These are phyloP conservation scores for Actenoides lindsayi DNA, from an alignment of 2,113 vertebrate species.

Conservation along the genomic window DNA sequence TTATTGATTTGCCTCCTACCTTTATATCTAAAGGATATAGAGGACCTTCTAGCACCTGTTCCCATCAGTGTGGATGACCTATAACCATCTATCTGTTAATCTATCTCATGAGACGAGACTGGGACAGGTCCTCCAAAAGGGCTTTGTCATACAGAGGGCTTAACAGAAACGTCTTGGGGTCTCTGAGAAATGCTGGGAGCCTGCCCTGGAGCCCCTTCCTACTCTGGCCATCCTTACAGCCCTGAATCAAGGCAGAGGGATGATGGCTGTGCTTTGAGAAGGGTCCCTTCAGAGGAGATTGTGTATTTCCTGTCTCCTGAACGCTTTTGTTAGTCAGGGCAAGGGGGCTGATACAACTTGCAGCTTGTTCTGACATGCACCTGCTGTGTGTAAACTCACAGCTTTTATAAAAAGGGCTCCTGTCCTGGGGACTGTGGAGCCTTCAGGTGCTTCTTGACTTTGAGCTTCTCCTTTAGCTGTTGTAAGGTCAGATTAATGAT, in stretches of 20 bases:
- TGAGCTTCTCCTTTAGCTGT: conserved; percentile 8
- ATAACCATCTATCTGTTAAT: not conserved
- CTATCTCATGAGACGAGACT: not conserved
- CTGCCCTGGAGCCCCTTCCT: not conserved
- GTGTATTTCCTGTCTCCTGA: not conserved
- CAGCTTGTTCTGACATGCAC: conserved; percentile 39
- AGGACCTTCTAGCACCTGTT: not conserved
- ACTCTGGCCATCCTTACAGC: not conserved
- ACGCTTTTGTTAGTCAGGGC: not conserved
- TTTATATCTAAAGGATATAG: not conserved
- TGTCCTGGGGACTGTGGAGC: not conserved
- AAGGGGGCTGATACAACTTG: not conserved
- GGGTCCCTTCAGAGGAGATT: not conserved
- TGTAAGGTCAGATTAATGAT: conserved; percentile 52
- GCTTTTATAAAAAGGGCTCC: not conserved
- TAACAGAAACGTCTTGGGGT: not conserved
- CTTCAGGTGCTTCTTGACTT: conserved; percentile 21
- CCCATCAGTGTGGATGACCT: not conserved
- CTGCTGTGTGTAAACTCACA: not conserved
- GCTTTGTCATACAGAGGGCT: not conserved
- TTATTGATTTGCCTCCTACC: not conserved
- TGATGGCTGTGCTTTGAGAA: not conserved
- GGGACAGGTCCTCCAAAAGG: not conserved
- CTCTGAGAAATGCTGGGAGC: not conserved
- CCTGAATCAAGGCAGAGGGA: not conserved